Evolutionary conservation across 2,888 invertebrate genomes (phyloP).

Genomic region (Drosophila paracracens): DNA sequence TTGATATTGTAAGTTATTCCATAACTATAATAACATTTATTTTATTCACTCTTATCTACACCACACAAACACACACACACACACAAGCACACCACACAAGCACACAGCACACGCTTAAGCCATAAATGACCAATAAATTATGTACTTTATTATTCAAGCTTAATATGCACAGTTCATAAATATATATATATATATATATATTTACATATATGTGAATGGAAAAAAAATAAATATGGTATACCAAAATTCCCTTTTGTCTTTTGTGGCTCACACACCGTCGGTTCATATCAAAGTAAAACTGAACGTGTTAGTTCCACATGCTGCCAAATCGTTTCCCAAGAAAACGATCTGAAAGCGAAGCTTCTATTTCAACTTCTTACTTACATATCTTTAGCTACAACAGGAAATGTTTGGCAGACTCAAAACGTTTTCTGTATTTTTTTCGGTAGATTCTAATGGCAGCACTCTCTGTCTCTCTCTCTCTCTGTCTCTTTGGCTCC

Average conservation of each 20-base stretch:
- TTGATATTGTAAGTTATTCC: constrained; percentile 36
- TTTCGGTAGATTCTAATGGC: constrained; percentile 70
- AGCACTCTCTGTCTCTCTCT: constrained; percentile 6
- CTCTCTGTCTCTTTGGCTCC: background rate
- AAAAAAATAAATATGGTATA: constrained; percentile 7
- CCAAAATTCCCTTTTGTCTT: constrained; percentile 11
- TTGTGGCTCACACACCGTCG: constrained; percentile 24
- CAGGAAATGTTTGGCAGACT: constrained; percentile 74
- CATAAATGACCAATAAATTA: constrained; percentile 63
- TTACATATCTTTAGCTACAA: constrained; percentile 40
- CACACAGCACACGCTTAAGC: constrained; percentile 10
- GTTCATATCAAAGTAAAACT: constrained; percentile 48
- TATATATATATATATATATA: constrained; percentile 18
- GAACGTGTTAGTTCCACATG: constrained; percentile 49
- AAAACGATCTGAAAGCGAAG: constrained; percentile 34
- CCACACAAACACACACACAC: background rate
- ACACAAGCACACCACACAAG: constrained; percentile 5
- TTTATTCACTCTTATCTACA: constrained; percentile 47
- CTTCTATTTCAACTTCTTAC: constrained; percentile 10
- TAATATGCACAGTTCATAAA: constrained; percentile 51
- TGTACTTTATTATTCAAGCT: constrained; percentile 57
- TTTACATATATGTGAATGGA: background rate
- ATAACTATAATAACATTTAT: constrained; percentile 49
- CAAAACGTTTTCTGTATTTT: constrained; percentile 34
- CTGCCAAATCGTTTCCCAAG: constrained; percentile 68